phyloP scores from a whole-genome alignment of 2,797 vertebrate genomes.

The Acanthopagrus latus region DNA sequence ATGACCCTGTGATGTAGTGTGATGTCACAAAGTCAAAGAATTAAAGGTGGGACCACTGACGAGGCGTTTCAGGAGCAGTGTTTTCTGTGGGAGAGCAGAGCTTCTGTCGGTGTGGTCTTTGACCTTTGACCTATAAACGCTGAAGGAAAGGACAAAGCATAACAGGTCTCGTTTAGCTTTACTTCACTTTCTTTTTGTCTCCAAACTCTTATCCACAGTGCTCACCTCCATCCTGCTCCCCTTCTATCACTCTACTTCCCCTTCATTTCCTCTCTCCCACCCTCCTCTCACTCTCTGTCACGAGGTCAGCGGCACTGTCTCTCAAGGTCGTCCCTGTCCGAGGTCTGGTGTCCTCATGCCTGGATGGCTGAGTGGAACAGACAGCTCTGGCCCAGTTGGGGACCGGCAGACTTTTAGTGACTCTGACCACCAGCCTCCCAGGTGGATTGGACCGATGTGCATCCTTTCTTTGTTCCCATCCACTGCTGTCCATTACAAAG shows the following conservation, averaged over 20 bases:
- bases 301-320: conserved; percentile 66
- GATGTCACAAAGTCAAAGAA: too few relatives aligned
- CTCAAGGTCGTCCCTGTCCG: conserved; percentile 76
- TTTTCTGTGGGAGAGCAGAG: too few relatives aligned
- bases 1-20: too few relatives aligned
- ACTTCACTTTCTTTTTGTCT: conserved; percentile 5
- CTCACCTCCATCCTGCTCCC: conserved; percentile 4
- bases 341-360: conserved; percentile 65
- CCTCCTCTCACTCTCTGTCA: conserved; percentile 29
- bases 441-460: conserved; percentile 57
- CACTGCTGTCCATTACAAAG: conserved; percentile 53
- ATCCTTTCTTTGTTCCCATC: conserved; percentile 55
- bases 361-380: conserved; percentile 74
- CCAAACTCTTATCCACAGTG: background rate
- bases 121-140: too few relatives aligned
- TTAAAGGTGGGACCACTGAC: too few relatives aligned
- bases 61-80: too few relatives aligned
- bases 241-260: background rate
- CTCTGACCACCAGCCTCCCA: conserved; percentile 72
- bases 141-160: too few relatives aligned
- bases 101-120: too few relatives aligned
- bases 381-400: conserved; percentile 76
- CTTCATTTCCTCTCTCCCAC: conserved; percentile 17
- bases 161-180: background rate
- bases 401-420: conserved; percentile 76